Evolutionary conservation across 2,113 vertebrate species (phyloP).

Genomic region (chimpanzee (Pan troglodytes)): NHGRI_mPanTro3-v2.1_pri NC_072411.2:116437501-116438000

Average conservation of each 20-base stretch:
- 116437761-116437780: background rate
- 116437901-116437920: slow-evolving; percentile 18
- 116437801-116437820: background rate
- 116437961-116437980: slow-evolving; percentile 1
- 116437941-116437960: slow-evolving; percentile 32
- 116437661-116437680: background rate
- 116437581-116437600: background rate
- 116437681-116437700: background rate
- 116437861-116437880: background rate
- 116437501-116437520: background rate
- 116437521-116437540: background rate
- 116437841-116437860: background rate
- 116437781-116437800: background rate
- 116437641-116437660: background rate
- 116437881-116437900: background rate
- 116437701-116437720: background rate
- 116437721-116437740: slow-evolving; percentile 8
- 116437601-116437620: background rate
- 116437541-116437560: background rate
- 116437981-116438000: slow-evolving; percentile 45
- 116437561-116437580: background rate
- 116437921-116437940: slow-evolving; percentile 27
- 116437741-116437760: background rate
- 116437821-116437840: background rate
- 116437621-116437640: background rate